phyloP scores from a whole-genome alignment of 2,797 vertebrate species.

The Pelobates cultripes region DNA sequence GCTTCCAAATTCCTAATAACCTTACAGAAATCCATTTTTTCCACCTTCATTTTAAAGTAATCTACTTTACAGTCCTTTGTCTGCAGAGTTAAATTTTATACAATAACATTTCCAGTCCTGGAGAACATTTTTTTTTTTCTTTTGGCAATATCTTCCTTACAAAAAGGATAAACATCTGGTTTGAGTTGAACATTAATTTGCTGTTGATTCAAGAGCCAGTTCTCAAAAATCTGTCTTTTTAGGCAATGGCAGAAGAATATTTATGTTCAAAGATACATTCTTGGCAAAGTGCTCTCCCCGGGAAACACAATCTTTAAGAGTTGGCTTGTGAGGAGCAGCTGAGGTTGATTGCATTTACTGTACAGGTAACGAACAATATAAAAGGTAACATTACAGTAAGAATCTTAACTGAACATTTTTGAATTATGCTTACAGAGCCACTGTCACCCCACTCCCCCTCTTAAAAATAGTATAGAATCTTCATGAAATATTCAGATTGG shows the following conservation, averaged over 20 bases:
- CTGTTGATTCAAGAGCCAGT: slow-evolving; percentile 66
- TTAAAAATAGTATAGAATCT: too few species aligned
- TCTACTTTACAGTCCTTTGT: slow-evolving; percentile 31
- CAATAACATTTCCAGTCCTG: slow-evolving; percentile 41
- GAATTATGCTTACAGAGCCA: too few species aligned
- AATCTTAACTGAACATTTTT: too few species aligned
- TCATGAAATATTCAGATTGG: too few species aligned
- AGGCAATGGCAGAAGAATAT: slow-evolving; percentile 37
- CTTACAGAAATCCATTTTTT: slow-evolving; percentile 39
- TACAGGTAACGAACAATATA: neutral
- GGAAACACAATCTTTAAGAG: slow-evolving; percentile 34
- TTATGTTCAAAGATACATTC: slow-evolving; percentile 46
- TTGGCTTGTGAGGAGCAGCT: neutral
- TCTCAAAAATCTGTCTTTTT: slow-evolving; percentile 54
- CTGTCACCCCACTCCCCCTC: too few species aligned
- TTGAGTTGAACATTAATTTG: slow-evolving; percentile 70
- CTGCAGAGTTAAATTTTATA: slow-evolving; percentile 40
- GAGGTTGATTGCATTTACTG: slow-evolving; percentile 16
- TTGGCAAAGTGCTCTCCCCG: slow-evolving; percentile 23
- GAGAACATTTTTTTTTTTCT: slow-evolving; percentile 39
- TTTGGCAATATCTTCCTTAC: slow-evolving; percentile 60
- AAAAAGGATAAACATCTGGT: slow-evolving; percentile 66
- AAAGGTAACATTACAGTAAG: too few species aligned
- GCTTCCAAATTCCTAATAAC: slow-evolving; percentile 29
- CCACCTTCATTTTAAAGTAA: slow-evolving; percentile 26